These are phyloP conservation scores for Gymnobelideus leadbeateri DNA, from an alignment of 2,113 vertebrate genomes.

Conservation along the genomic window DNA sequence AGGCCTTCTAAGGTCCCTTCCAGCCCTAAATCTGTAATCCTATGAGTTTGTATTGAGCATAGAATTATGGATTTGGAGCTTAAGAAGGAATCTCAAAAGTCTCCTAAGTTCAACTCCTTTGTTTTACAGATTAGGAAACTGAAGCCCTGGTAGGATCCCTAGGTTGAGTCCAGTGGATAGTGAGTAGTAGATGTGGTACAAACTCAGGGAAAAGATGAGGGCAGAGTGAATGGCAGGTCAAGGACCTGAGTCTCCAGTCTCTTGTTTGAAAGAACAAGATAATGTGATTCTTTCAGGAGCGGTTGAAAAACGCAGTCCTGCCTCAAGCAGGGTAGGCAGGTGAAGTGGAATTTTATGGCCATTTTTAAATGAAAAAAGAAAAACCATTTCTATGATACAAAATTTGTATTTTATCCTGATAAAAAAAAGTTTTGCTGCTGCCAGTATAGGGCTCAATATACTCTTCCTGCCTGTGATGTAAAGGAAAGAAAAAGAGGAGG, in stretches of 20 bases:
- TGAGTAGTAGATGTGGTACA: not conserved
- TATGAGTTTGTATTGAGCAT: not conserved
- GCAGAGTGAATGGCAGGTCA: not conserved
- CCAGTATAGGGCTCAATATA: not conserved
- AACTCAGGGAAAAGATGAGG: not conserved
- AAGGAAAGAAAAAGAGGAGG: not conserved
- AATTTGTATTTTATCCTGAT: not conserved
- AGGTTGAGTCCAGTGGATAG: not conserved
- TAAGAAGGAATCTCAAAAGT: not conserved
- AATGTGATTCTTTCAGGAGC: not conserved
- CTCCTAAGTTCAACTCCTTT: not conserved
- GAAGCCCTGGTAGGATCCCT: too few species aligned
- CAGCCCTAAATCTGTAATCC: not conserved
- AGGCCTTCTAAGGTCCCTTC: not conserved
- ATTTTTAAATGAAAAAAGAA: not conserved
- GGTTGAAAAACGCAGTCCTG: too few species aligned
- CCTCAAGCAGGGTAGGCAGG: too few species aligned
- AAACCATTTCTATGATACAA: not conserved
- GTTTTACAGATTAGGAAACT: not conserved
- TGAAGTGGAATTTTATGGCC: not conserved
- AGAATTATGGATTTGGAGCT: not conserved
- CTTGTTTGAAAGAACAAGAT: not conserved
- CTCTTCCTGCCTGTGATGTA: not conserved
- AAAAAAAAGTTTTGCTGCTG: not conserved
- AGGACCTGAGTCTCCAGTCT: not conserved